Base-by-base conservation (phyloP, 1,140 invertebrate species). In the Onthophagus taurus region DNA sequence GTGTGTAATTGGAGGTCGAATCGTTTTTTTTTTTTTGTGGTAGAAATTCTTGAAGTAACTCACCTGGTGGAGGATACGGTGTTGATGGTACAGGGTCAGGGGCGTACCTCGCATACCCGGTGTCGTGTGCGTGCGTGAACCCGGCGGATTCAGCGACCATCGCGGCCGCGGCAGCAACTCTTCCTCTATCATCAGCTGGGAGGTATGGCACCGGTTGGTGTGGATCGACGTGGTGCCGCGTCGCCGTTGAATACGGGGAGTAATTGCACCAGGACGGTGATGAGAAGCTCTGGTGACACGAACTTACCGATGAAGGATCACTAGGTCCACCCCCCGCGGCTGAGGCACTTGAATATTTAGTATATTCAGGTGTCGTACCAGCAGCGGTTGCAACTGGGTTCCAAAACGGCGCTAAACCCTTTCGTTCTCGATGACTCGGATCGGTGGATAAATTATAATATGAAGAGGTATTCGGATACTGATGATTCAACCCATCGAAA, bases 381-480 rank as follows among this genome's bases (percentile, higher is more conserved):
- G 60, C 52, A 2, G 70, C 68, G 11, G 72, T 68, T 5, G 70
- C 66, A n/a, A 71, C 69, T 2, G 72, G 72, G 1, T 74, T 72
- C 18, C 81, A 83, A 78, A 83, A 85, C 29, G 77, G 76, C n/a
- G 82, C 59, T 0, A 69, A 47, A 1, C 66, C 61, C 47, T 78
- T 75, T 46, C 75, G 68, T 61, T 81, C 81, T 53, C 80, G 69
- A 55, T 64, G 71, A 47, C 53, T 64, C 1, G 72, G 69, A 45
- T 81, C 79, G 3, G 75, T 73, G 23, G 77, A 75, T 55, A 85
- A 72, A 57, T 86, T 86, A 68, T 85, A 85, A 59, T 87, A 86
- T 11, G 81, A 83, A 16, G 82, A 80, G 12, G 74, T 72, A 54
- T 75, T 77, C 37, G 78, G 69, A 57, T 83, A 83, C 64, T 83